These are phyloP conservation scores for Calcarius lapponicus DNA, from an alignment of 2,797 vertebrate genomes.

Conservation along the genomic window DNA sequence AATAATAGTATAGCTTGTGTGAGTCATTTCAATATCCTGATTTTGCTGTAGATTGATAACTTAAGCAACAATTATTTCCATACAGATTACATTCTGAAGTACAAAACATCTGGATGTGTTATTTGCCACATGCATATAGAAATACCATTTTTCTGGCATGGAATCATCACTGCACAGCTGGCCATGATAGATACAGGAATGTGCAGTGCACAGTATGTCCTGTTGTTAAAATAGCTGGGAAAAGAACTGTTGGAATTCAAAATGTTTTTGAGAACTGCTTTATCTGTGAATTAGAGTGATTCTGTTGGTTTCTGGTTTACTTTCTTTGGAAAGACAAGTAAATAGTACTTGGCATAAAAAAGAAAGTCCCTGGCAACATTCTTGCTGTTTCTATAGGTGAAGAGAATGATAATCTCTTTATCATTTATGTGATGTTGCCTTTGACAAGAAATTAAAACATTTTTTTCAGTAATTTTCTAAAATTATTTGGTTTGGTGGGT, in stretches of 20 bases:
- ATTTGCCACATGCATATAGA: not conserved
- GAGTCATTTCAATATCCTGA: not conserved
- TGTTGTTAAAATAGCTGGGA: not conserved
- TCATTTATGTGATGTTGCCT: not conserved
- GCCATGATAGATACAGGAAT: not conserved
- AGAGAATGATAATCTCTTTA: not conserved
- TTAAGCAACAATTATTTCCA: not conserved
- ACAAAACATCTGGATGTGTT: not conserved
- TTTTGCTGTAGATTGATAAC: not conserved
- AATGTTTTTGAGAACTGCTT: not conserved
- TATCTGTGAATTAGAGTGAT: not conserved
- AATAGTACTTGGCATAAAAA: not conserved
- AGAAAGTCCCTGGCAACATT: accelerated
- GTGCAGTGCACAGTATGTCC: not conserved
- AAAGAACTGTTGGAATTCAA: not conserved
- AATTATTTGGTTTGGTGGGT: not conserved
- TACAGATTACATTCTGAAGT: not conserved
- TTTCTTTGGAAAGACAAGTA: not conserved
- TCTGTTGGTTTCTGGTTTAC: not conserved
- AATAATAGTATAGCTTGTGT: not conserved
- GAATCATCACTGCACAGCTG: not conserved
- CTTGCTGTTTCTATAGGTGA: not conserved
- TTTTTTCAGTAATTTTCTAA: not conserved
- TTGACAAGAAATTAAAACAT: not conserved
- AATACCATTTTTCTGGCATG: not conserved